These are phyloP conservation scores for Pangasius sanitwongsei DNA, from an alignment of 2,797 vertebrate genomes.

Conservation along the genomic window DNA sequence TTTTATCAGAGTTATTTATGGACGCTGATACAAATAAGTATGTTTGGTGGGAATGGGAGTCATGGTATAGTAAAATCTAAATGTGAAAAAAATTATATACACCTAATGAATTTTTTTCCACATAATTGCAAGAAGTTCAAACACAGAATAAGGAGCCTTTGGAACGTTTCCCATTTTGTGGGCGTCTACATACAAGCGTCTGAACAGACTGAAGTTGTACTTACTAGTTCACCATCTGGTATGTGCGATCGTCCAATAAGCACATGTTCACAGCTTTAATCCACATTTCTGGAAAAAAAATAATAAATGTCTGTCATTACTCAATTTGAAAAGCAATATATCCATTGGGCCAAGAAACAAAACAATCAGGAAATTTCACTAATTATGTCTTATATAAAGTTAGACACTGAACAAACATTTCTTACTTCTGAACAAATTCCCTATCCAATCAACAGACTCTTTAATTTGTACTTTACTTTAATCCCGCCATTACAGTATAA, in stretches of 20 bases:
- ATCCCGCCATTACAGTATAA: background rate
- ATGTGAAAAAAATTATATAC: background rate
- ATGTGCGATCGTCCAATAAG: background rate
- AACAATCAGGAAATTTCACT: background rate
- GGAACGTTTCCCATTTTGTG: background rate
- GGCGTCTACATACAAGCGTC: background rate
- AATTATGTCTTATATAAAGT: background rate
- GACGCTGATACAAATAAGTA: background rate
- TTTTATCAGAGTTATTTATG: background rate
- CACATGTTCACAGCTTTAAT: background rate
- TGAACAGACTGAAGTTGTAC: background rate
- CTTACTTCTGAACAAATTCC: background rate
- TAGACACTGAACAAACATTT: background rate
- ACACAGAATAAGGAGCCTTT: background rate
- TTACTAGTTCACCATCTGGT: constrained; percentile 3
- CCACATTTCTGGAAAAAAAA: background rate
- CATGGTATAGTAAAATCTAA: background rate
- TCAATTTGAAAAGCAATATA: background rate
- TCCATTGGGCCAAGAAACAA: background rate
- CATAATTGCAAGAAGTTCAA: constrained; percentile 6
- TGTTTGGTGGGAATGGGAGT: background rate
- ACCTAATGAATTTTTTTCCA: background rate
- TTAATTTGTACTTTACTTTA: background rate
- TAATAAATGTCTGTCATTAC: background rate
- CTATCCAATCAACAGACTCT: background rate